phyloP scores from a whole-genome alignment of 2,797 vertebrate genomes.

The Pteropus rufus region DNA sequence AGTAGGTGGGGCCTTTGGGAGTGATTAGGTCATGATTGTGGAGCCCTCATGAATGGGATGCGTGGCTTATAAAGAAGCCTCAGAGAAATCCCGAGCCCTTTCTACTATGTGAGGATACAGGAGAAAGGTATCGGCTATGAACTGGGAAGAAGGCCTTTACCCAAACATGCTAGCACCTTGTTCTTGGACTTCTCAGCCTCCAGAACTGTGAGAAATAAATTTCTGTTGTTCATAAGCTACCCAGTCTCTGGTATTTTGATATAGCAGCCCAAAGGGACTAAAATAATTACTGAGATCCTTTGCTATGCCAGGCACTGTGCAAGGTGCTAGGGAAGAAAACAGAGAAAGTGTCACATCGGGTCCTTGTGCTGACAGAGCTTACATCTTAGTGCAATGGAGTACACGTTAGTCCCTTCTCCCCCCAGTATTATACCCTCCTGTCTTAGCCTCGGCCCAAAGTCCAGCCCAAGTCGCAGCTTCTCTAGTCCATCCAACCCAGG shows the following conservation, averaged over 20 bases:
- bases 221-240: neutral
- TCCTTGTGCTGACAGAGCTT: neutral
- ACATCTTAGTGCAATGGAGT: neutral
- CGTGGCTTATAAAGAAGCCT: neutral
- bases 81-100: neutral
- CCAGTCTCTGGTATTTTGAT: neutral
- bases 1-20: neutral
- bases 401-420: neutral
- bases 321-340: neutral
- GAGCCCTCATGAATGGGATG: neutral
- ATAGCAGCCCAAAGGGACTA: neutral
- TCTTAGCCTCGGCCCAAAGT: neutral
- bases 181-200: neutral
- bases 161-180: neutral
- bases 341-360: neutral
- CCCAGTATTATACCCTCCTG: neutral
- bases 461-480: neutral
- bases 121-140: neutral
- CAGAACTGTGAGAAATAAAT: neutral
- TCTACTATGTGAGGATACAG: neutral
- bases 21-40: neutral
- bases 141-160: neutral
- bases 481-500: neutral
- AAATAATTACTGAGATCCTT: neutral
- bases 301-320: neutral